Evolutionary conservation across 1,140 invertebrate species (phyloP).

Genomic region (Temnothorax nylanderi): DNA sequence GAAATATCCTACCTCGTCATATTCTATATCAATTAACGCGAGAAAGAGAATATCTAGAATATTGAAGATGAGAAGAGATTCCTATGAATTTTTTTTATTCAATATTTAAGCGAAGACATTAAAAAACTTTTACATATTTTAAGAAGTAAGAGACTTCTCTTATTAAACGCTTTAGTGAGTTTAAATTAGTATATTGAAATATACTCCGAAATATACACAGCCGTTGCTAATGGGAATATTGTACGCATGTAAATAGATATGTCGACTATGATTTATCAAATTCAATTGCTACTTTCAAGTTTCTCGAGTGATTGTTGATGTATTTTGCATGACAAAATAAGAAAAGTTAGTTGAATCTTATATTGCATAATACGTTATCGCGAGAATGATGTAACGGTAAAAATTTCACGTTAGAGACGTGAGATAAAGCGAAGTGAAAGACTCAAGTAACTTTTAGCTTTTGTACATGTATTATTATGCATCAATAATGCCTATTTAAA

Average conservation of each 20-base stretch:
- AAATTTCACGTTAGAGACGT: slow-evolving; percentile 1
- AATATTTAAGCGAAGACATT: not conserved
- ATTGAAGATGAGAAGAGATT: slow-evolving; percentile 12
- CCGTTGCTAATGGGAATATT: slow-evolving; percentile 56
- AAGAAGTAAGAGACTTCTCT: not conserved
- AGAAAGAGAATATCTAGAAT: not conserved
- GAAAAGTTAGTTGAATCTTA: slow-evolving; percentile 50
- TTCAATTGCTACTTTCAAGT: slow-evolving; percentile 63
- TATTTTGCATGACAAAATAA: slow-evolving; percentile 60
- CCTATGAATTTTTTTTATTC: not conserved
- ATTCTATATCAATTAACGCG: slow-evolving; percentile 3
- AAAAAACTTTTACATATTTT: not conserved
- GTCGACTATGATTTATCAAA: slow-evolving; percentile 58
- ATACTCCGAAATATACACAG: slow-evolving; percentile 37
- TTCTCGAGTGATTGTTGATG: slow-evolving; percentile 72
- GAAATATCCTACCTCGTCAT: slow-evolving; percentile 34
- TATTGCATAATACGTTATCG: slow-evolving; percentile 7
- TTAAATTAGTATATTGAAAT: slow-evolving; percentile 18
- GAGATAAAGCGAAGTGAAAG: not conserved
- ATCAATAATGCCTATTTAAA: slow-evolving; percentile 75
- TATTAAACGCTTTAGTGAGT: slow-evolving; percentile 36
- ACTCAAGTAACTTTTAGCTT: slow-evolving; percentile 27
- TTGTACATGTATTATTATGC: slow-evolving; percentile 53
- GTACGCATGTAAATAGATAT: slow-evolving; percentile 65
- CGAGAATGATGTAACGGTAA: not conserved